A percentile compares a stretch with the other conserved stretches of the same genome.
Conservation (phyloP, 2,888 invertebrate genomes). For the Ametastegia equiseti region DNA sequence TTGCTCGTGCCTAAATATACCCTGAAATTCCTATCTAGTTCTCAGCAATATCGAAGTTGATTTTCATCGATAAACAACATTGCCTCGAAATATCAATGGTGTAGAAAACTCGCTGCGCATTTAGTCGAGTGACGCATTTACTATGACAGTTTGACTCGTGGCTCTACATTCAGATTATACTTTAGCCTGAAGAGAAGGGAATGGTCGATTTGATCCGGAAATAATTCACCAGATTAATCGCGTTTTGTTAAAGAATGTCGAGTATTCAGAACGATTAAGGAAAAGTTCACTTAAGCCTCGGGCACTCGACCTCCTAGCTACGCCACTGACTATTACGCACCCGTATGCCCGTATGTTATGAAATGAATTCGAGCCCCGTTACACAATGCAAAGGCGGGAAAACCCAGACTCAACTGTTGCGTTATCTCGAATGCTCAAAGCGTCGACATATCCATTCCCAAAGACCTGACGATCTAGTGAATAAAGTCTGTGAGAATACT, state of each 20-base stretch:
- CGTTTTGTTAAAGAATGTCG: background rate
- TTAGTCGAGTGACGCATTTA: background rate
- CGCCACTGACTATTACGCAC: background rate
- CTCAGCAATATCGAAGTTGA: background rate
- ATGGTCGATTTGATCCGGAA: too few relatives aligned
- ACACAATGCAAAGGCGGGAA: constrained; percentile 21
- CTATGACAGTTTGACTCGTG: background rate
- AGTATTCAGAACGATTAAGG: background rate
- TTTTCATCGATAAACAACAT: background rate
- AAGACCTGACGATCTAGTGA: too few relatives aligned
- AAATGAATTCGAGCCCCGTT: background rate
- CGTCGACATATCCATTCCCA: too few relatives aligned
- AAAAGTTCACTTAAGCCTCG: background rate
- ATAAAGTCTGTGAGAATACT: too few relatives aligned
- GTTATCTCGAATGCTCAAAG: background rate
- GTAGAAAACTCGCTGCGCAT: too few relatives aligned
- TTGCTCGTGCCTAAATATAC: background rate
- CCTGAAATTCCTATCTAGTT: background rate
- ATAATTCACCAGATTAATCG: background rate
- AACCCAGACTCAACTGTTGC: constrained; percentile 2
- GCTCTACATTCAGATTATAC: background rate
- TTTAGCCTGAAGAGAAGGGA: background rate
- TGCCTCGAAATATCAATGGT: background rate
- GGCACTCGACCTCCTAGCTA: background rate
- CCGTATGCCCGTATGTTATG: constrained; percentile 6